Conservation (phyloP, 2,888 invertebrate species). For the Catotricha subobsoleta region DNA sequence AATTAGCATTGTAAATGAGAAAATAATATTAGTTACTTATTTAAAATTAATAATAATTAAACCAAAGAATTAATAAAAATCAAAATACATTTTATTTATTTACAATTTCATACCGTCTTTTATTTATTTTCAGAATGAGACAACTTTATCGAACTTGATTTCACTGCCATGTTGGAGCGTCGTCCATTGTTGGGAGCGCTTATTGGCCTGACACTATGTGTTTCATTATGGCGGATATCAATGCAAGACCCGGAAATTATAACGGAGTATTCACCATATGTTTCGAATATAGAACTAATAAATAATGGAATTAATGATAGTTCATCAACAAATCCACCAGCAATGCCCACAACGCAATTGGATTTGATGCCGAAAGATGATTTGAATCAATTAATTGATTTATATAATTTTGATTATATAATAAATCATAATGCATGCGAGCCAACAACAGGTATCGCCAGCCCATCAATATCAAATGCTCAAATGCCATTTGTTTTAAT, state of each 20-base stretch:
- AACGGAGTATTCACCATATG: slow-evolving; percentile 11
- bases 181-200: slow-evolving; percentile 24
- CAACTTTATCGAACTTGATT: neutral
- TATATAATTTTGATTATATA: slow-evolving; percentile 42
- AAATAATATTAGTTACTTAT: too few relatives aligned
- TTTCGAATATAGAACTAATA: neutral
- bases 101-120: neutral
- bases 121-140: slow-evolving; percentile 4
- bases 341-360: slow-evolving; percentile 8
- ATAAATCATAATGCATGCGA: slow-evolving; percentile 39
- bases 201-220: slow-evolving; percentile 24
- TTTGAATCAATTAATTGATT: slow-evolving; percentile 33
- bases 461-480: slow-evolving; percentile 19
- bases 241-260: slow-evolving; percentile 21
- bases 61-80: too few relatives aligned
- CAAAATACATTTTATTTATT: neutral
- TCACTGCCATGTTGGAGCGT: slow-evolving; percentile 24
- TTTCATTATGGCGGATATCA: slow-evolving; percentile 28
- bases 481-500: slow-evolving; percentile 37
- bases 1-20: too few relatives aligned
- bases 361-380: slow-evolving; percentile 17
- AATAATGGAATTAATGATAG: slow-evolving; percentile 2
- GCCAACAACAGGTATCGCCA: slow-evolving; percentile 25
- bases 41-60: too few relatives aligned
- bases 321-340: slow-evolving; percentile 9